A percentile compares a stretch with the other conserved stretches of the same genome.
Evolutionary conservation across 2,888 invertebrate species (phyloP).

Genomic region (Nemotelus nigrinus): DNA sequence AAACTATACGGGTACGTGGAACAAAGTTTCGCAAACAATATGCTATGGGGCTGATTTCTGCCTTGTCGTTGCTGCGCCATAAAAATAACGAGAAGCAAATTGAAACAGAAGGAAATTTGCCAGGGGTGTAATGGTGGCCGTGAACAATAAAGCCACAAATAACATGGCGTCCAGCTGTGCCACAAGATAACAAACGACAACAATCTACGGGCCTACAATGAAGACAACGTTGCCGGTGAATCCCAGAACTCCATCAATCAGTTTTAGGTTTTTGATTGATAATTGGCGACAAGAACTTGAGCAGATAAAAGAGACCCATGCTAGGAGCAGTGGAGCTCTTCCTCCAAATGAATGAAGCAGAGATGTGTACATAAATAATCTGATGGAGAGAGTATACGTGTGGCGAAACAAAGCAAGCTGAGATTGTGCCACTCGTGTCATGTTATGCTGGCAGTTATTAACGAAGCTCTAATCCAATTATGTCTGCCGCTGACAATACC

Average conservation of each 20-base stretch:
- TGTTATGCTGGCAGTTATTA: conserved; percentile 22
- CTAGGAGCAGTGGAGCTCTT: not conserved
- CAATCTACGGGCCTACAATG: not conserved
- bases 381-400: too few relatives aligned
- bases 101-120: conserved; percentile 29
- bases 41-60: not conserved
- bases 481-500: conserved; percentile 30
- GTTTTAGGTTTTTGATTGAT: conserved; percentile 45
- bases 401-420: too few relatives aligned
- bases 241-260: conserved; percentile 45
- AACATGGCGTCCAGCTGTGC: conserved; percentile 15
- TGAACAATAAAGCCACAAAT: conserved; percentile 28
- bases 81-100: conserved; percentile 38
- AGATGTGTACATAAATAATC: too few relatives aligned
- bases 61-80: not conserved
- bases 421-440: not conserved
- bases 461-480: conserved; percentile 34
- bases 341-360: too few relatives aligned
- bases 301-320: conserved; percentile 4
- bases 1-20: not conserved
- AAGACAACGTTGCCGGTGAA: conserved; percentile 17
- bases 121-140: conserved; percentile 11
- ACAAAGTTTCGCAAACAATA: conserved; percentile 1
- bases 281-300: conserved; percentile 43
- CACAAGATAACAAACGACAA: conserved; percentile 15